These are phyloP conservation scores for Athalia circularis DNA, from an alignment of 2,888 invertebrate species.

Conservation along the genomic window DNA sequence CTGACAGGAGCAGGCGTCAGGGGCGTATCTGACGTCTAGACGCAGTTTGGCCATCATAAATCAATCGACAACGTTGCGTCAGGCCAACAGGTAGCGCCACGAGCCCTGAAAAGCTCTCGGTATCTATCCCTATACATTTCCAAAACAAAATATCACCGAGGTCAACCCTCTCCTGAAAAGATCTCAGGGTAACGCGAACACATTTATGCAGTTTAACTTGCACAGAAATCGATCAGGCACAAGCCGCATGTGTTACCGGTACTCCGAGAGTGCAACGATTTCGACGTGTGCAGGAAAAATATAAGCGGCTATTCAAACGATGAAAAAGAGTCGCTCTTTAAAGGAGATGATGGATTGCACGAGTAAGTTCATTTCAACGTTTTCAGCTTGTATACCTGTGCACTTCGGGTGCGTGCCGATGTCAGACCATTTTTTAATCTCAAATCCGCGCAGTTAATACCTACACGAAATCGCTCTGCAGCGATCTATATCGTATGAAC, in stretches of 20 bases:
- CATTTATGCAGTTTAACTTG: too few relatives aligned
- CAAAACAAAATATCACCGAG: neutral
- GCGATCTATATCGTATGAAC: neutral
- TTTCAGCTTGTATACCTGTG: too few relatives aligned
- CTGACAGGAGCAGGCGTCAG: slow-evolving; percentile 40
- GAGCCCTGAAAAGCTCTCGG: slow-evolving; percentile 22
- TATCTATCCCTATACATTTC: neutral
- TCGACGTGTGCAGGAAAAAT: too few relatives aligned
- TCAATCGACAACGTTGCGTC: slow-evolving; percentile 42
- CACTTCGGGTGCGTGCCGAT: neutral
- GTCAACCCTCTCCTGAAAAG: neutral
- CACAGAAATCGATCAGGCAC: too few relatives aligned
- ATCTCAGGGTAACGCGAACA: too few relatives aligned
- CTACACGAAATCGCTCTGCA: slow-evolving; percentile 12
- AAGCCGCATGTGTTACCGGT: too few relatives aligned
- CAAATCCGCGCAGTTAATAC: neutral
- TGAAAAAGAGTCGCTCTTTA: too few relatives aligned
- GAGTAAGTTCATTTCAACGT: too few relatives aligned
- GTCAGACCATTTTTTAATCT: neutral
- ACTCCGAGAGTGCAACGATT: too few relatives aligned
- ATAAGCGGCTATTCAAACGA: too few relatives aligned
- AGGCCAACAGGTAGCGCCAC: slow-evolving; percentile 46
- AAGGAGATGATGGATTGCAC: too few relatives aligned
- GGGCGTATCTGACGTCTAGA: slow-evolving; percentile 41
- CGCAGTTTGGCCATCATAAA: slow-evolving; percentile 40